Conservation (phyloP, 1,140 invertebrate genomes). For the Trinorchestia longiramus region DNA sequence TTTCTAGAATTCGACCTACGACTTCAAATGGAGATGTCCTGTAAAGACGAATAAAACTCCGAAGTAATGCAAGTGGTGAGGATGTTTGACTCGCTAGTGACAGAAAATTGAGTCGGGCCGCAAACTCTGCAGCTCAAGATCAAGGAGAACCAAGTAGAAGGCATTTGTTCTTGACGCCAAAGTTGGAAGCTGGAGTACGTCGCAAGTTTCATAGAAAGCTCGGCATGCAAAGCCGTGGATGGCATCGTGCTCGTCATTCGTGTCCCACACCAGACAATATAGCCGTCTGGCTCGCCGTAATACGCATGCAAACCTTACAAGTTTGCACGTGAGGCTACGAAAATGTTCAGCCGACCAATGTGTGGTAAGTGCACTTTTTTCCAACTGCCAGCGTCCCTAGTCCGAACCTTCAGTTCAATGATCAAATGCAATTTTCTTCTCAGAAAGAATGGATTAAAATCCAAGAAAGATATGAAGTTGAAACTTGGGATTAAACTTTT, state of each 20-base stretch:
- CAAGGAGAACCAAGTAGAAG: conserved; percentile 45
- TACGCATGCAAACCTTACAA: conserved; percentile 16
- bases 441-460: neutral
- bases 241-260: neutral
- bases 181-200: neutral
- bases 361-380: neutral
- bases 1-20: neutral
- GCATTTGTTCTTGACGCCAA: conserved; percentile 50
- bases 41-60: neutral
- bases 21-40: neutral
- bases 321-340: neutral
- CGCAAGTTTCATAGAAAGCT: neutral
- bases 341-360: neutral
- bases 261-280: neutral
- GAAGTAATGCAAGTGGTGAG: conserved; percentile 16
- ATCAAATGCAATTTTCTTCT: neutral
- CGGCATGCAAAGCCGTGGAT: neutral
- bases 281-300: neutral
- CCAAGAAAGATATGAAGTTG: neutral
- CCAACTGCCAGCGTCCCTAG: neutral
- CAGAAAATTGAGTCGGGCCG: conserved; percentile 11
- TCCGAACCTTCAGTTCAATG: neutral
- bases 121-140: neutral
- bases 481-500: neutral
- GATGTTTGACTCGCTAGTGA: conserved; percentile 13